Evolutionary conservation across 1,140 invertebrate genomes (phyloP).

Genomic region (Atopsyche davidsoni): DNA sequence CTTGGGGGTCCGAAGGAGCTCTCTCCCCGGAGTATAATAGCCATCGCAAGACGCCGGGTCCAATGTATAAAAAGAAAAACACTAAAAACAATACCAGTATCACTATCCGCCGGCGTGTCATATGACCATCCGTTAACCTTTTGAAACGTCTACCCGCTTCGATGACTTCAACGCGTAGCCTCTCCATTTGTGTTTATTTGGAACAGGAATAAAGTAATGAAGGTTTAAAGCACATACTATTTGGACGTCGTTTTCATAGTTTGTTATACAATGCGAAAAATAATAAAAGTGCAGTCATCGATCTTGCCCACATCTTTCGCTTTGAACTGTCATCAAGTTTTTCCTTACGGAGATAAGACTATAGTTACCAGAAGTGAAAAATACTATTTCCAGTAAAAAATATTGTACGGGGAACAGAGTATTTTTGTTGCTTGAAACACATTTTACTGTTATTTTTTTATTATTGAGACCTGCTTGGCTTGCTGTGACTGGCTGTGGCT

Average conservation of each 20-base stretch:
- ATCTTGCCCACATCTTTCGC: too few species aligned
- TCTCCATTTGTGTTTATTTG: constrained; percentile 14
- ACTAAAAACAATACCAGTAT: constrained; percentile 54
- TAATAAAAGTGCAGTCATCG: too few species aligned
- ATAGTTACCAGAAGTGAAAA: too few species aligned
- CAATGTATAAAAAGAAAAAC: constrained; percentile 58
- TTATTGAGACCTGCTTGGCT: too few species aligned
- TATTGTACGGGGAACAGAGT: too few species aligned
- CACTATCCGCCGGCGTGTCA: constrained; percentile 60
- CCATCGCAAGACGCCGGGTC: constrained; percentile 57
- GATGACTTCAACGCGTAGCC: constrained; percentile 14
- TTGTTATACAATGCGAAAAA: too few species aligned
- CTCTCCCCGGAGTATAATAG: constrained; percentile 45
- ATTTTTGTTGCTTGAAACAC: too few species aligned
- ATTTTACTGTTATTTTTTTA: too few species aligned
- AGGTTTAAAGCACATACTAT: too few species aligned
- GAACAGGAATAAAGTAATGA: too few species aligned
- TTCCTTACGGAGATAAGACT: constrained; percentile 6
- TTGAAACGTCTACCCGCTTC: constrained; percentile 52
- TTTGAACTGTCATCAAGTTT: constrained; percentile 9
- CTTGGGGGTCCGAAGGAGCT: constrained; percentile 48
- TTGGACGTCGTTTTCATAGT: constrained; percentile 5
- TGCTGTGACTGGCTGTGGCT: too few species aligned
- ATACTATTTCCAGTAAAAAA: too few species aligned
- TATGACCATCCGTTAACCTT: constrained; percentile 54